Conservation (phyloP, 2,888 invertebrate species). For the Napeogenes sylphis region DNA sequence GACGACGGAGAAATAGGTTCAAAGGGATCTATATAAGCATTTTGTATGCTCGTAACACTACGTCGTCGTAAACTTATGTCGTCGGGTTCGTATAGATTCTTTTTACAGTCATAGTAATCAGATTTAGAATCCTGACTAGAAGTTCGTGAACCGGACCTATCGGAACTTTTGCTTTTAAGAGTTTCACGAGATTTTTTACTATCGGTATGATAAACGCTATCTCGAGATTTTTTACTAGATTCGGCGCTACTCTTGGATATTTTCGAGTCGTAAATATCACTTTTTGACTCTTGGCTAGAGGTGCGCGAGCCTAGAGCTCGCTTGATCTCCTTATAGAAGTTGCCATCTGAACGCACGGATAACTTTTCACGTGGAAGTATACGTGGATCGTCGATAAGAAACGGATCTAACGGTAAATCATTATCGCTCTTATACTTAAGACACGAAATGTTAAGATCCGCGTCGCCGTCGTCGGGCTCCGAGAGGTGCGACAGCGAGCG, state of each 20-base stretch:
- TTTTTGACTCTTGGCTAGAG: conserved; percentile 84
- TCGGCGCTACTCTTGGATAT: conserved; percentile 80
- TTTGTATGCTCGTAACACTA: conserved; percentile 59
- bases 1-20: conserved; percentile 79
- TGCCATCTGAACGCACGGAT: conserved; percentile 84
- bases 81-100: conserved; percentile 64
- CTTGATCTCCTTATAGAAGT: conserved; percentile 83
- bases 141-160: conserved; percentile 79
- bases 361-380: conserved; percentile 84
- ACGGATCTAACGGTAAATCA: conserved; percentile 85
- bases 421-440: conserved; percentile 82
- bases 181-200: conserved; percentile 82
- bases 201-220: conserved; percentile 81
- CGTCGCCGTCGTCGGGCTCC: conserved; percentile 73
- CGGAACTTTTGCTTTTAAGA: conserved; percentile 79
- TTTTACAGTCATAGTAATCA: conserved; percentile 83
- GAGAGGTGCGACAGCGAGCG: conserved; percentile 76
- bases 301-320: conserved; percentile 80
- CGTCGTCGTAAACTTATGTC: conserved; percentile 55
- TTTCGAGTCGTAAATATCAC: conserved; percentile 83
- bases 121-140: conserved; percentile 86
- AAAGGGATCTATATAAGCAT: conserved; percentile 64
- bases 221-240: conserved; percentile 80
- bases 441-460: conserved; percentile 76
- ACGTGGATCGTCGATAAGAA: conserved; percentile 86